phyloP scores from a whole-genome alignment of 1,140 invertebrate genomes.

The Zaprionus tsacasi region DNA sequence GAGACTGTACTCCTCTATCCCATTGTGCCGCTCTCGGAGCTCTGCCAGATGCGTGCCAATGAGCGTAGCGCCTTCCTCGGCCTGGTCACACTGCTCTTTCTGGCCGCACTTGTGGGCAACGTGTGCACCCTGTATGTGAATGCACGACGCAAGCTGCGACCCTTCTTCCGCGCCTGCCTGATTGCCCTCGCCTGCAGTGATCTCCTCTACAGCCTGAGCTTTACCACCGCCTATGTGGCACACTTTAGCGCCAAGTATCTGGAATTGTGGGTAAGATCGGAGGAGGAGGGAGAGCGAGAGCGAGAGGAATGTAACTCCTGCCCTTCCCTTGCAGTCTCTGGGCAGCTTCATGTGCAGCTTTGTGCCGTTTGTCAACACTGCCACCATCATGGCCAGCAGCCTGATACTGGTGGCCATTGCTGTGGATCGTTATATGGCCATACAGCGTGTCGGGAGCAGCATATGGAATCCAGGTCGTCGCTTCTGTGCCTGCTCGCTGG shows the following conservation, averaged over 20 bases:
- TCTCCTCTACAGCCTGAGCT: slow-evolving; percentile 76
- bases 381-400: slow-evolving; percentile 85
- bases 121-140: slow-evolving; percentile 70
- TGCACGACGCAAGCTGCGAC: slow-evolving; percentile 62
- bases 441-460: slow-evolving; percentile 78
- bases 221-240: slow-evolving; percentile 58
- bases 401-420: slow-evolving; percentile 85
- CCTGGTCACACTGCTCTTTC: slow-evolving; percentile 39
- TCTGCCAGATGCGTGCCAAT: slow-evolving; percentile 37
- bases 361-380: slow-evolving; percentile 85
- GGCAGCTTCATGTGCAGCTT: slow-evolving; percentile 84
- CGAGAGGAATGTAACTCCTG: no score
- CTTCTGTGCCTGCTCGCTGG: slow-evolving; percentile 63
- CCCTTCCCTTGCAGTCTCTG: slow-evolving; percentile 68
- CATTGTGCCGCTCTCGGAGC: slow-evolving; percentile 41
- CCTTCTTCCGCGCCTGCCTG: slow-evolving; percentile 81
- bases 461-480: slow-evolving; percentile 83
- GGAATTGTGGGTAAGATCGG: slow-evolving; percentile 73
- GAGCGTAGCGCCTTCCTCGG: slow-evolving; percentile 42
- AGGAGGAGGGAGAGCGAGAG: no score
- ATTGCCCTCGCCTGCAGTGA: slow-evolving; percentile 85
- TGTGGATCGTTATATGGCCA: slow-evolving; percentile 85
- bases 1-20: slow-evolving; percentile 20
- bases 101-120: slow-evolving; percentile 65
- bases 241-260: slow-evolving; percentile 61